Percentiles rank a stretch among this genome's conserved stretches.
Evolutionary conservation across 2,888 invertebrate genomes (phyloP).

Genomic region (Phalera bucephala): DNA sequence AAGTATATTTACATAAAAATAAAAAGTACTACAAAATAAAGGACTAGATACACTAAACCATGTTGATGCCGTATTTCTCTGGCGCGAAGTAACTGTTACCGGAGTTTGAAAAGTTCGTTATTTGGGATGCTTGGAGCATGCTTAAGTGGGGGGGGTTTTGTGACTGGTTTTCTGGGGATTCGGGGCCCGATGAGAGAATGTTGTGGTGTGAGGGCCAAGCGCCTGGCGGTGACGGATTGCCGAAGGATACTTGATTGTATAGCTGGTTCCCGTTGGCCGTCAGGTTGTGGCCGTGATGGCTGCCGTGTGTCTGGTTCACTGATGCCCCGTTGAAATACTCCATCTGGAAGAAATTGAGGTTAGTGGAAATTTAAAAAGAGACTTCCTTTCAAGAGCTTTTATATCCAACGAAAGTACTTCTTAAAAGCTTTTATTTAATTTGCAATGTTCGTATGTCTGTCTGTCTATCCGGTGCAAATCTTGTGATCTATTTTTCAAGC

Average conservation of each 20-base stretch:
- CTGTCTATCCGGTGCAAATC: no score
- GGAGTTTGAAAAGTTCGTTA: conserved; percentile 79
- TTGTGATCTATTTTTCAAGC: no score
- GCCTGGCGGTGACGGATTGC: conserved; percentile 73
- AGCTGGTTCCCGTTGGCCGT: conserved; percentile 74
- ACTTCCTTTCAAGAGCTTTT: no score
- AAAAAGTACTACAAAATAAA: conserved; percentile 39
- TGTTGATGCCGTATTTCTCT: conserved; percentile 80
- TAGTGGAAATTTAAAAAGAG: no score
- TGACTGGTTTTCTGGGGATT: conserved; percentile 73
- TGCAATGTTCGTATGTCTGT: no score
- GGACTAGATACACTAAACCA: conserved; percentile 78
- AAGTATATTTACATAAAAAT: conserved; percentile 28
- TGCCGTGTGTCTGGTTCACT: conserved; percentile 71
- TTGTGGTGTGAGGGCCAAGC: conserved; percentile 77
- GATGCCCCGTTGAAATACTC: conserved; percentile 78
- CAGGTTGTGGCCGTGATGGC: conserved; percentile 71
- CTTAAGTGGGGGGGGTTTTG: conserved; percentile 73
- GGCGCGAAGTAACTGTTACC: conserved; percentile 78
- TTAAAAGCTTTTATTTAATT: no score
- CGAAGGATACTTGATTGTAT: conserved; percentile 78
- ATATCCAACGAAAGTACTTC: no score
- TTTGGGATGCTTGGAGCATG: conserved; percentile 78
- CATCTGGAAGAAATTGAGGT: conserved; percentile 58
- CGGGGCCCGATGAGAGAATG: conserved; percentile 69